phyloP scores from a whole-genome alignment of 92 coral and sea anemone species.

The Metridium senile region DNA sequence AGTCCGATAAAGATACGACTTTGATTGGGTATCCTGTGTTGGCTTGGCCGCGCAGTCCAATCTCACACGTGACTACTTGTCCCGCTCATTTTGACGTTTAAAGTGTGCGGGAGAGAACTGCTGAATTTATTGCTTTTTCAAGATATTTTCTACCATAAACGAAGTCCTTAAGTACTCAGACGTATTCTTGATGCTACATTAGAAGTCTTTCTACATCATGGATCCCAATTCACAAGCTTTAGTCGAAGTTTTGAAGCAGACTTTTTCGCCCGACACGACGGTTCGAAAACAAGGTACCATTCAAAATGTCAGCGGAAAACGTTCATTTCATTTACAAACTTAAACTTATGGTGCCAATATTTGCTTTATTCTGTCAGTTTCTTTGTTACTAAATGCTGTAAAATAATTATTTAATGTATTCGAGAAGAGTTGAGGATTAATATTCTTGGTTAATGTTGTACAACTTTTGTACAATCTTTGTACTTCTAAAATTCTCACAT shows the following conservation, averaged over 20 bases:
- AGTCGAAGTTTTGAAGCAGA: slow-evolving; percentile 72
- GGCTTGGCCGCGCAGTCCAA: slow-evolving; percentile 4
- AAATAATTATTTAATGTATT: too few relatives aligned
- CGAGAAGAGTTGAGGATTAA: too few relatives aligned
- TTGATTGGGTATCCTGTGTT: background rate
- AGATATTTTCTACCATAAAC: background rate
- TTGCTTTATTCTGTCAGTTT: too few relatives aligned
- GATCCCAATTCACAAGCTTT: slow-evolving; percentile 68
- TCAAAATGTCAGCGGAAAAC: background rate
- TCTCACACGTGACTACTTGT: background rate
- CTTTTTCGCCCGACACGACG: slow-evolving; percentile 75
- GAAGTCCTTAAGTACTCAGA: background rate
- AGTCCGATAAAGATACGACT: background rate
- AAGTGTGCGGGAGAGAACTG: background rate
- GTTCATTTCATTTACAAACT: background rate
- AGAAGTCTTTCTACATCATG: slow-evolving; percentile 30
- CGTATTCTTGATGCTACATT: slow-evolving; percentile 8
- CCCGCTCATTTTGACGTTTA: slow-evolving; percentile 24
- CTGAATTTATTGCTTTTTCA: background rate
- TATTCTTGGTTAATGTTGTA: too few relatives aligned
- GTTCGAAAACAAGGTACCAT: slow-evolving; percentile 84
- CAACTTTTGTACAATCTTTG: too few relatives aligned
- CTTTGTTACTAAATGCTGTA: too few relatives aligned
- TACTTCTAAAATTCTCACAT: too few relatives aligned
- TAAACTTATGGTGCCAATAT: background rate